Evolutionary conservation across 2,888 invertebrate genomes (phyloP).

Genomic region (Nephrotoma guestfalica): DNA sequence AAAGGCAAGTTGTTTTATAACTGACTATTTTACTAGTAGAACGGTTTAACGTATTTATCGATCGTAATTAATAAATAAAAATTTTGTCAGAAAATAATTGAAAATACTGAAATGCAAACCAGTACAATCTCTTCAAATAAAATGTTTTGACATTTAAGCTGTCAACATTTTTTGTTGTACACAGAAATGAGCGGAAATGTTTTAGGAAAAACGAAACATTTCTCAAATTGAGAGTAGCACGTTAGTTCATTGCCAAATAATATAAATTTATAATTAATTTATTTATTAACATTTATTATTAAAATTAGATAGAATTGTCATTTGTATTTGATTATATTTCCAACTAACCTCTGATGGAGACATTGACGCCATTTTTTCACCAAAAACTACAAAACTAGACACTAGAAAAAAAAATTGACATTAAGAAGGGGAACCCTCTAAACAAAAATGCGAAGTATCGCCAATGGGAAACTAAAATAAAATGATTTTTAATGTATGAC

Average conservation of each 20-base stretch:
- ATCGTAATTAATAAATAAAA: neutral
- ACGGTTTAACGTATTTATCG: neutral
- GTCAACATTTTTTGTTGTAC: neutral
- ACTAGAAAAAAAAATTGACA: conserved; percentile 1
- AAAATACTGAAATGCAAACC: neutral
- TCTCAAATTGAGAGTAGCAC: neutral
- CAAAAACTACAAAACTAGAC: conserved; percentile 1
- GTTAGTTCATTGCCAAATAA: neutral
- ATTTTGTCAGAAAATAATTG: neutral
- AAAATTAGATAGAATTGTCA: neutral
- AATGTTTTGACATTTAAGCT: neutral
- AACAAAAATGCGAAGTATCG: no score
- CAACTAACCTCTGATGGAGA: conserved; percentile 12
- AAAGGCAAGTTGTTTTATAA: no score
- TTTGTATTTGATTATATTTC: neutral
- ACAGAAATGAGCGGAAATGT: neutral
- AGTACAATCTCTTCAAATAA: neutral
- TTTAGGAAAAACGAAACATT: neutral
- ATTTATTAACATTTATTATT: neutral
- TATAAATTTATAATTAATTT: neutral
- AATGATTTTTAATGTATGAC: no score
- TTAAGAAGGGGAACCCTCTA: neutral
- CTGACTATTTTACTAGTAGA: no score
- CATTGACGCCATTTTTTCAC: conserved; percentile 9
- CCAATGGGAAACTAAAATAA: no score